Conservation (phyloP, 2,113 vertebrate genomes). For the Cheirogaleus medius region DNA sequence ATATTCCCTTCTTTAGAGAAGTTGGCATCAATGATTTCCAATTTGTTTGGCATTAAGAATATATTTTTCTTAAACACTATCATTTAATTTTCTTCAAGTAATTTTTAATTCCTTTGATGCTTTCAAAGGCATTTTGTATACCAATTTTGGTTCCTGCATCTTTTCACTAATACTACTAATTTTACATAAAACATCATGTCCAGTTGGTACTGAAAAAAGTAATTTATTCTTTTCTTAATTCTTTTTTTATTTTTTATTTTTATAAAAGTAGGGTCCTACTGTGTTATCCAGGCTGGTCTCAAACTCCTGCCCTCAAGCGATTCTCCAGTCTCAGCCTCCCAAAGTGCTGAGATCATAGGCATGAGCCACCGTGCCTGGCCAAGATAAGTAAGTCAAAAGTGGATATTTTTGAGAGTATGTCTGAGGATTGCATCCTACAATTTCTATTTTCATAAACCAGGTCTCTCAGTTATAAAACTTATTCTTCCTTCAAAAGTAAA, state of each 20-base stretch:
- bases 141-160: neutral
- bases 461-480: slow-evolving; percentile 15
- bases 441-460: slow-evolving; percentile 12
- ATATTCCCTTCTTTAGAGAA: neutral
- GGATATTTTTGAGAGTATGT: neutral
- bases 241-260: too few relatives aligned
- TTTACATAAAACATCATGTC: slow-evolving; percentile 30
- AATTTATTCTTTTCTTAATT: too few relatives aligned
- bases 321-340: neutral
- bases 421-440: neutral
- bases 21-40: neutral
- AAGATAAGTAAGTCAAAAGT: slow-evolving; percentile 16
- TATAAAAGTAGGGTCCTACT: too few relatives aligned
- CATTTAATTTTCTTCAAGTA: slow-evolving; percentile 45
- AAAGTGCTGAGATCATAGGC: neutral
- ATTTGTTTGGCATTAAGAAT: slow-evolving; percentile 32
- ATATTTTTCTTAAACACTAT: slow-evolving; percentile 29
- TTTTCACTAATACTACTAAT: neutral
- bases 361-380: neutral
- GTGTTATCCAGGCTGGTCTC: too few relatives aligned
- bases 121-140: neutral
- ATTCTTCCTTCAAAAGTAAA: slow-evolving; percentile 11
- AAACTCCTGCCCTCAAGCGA: neutral
- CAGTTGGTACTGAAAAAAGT: neutral
- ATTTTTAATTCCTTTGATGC: slow-evolving; percentile 8